Base-by-base conservation (phyloP, 1,140 invertebrate genomes). In the Pseudomyrmex gracilis region DNA sequence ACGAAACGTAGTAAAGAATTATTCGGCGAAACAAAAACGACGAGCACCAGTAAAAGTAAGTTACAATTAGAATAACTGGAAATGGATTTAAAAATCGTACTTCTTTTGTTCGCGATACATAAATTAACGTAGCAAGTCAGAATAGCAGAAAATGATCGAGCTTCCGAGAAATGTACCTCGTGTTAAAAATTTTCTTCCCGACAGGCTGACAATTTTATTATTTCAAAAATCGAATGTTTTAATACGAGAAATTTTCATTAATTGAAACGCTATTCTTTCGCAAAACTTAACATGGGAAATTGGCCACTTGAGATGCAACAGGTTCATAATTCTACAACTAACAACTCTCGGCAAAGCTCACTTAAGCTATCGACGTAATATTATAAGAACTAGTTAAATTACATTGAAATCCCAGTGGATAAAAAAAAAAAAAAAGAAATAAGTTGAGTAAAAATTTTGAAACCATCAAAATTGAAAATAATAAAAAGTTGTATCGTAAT, bases 271-370 rank as follows among this genome's bases (percentile, higher is more conserved):
- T 9, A 47, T 22, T 73, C 34, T 83, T 15, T n/a, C n/a, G 17
- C 47, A 47, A 77, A 78, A 63, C 73, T 86, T 78, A 73, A 84
- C 63, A 49, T 24, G 49, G 47, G 45, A 61, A 53, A 17, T 24
- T 9, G 8, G 17, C 17, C 20, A 70, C 47, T 76, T 57, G 77
- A 85, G 77, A 85, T 55, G 88, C 88, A 89, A 89, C 87, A 89
- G 85, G 88, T 89, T 82, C 24, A 53, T 73, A 73, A 88, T 76
- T 73, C 67, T 57, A 55, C 47, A 24, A 77, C 51, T 71, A 57
- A 68, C 67, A 83, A 64, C 45, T 84, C 66, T 34, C 34, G 15
- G 15, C 24, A 43, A 74, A 77, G 67, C 68, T 84, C 51, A 70
- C 53, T 80, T 60, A 87, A 73, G 24, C 53, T 61, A 78, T 57